Conservation (phyloP, 1,140 invertebrate genomes). For the Drosophila eugracilis region DNA sequence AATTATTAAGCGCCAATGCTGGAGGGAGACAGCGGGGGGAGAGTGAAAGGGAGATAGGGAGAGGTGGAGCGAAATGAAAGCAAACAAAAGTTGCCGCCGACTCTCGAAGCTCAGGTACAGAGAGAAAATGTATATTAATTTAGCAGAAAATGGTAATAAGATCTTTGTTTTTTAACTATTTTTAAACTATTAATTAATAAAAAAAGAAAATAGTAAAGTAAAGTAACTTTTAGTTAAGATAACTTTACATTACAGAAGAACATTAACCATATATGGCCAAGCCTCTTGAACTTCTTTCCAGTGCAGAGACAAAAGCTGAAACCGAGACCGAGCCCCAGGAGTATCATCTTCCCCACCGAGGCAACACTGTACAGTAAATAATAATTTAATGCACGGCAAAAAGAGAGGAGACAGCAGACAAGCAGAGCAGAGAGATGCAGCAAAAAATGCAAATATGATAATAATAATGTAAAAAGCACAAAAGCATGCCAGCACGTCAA, state of each 20-base stretch:
- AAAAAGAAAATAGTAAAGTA: too few species aligned
- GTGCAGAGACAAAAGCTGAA: constrained; percentile 8
- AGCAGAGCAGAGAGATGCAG: constrained; percentile 7
- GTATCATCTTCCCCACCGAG: constrained; percentile 33
- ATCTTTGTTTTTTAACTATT: too few species aligned
- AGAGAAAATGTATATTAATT: not conserved
- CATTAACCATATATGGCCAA: too few species aligned
- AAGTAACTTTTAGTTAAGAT: too few species aligned
- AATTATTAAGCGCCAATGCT: constrained; percentile 69
- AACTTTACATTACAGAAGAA: too few species aligned
- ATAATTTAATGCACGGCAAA: constrained; percentile 15
- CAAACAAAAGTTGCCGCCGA: constrained; percentile 34
- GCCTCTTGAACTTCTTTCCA: not conserved
- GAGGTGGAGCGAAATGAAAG: constrained; percentile 45
- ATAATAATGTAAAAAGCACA: constrained; percentile 73
- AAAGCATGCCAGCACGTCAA: constrained; percentile 74
- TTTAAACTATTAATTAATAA: too few species aligned
- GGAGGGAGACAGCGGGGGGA: not conserved
- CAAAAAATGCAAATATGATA: constrained; percentile 79
- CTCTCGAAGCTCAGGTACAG: not conserved
- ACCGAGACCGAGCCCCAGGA: constrained; percentile 15
- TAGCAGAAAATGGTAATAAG: too few species aligned
- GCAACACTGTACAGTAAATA: constrained; percentile 45
- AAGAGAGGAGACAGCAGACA: constrained; percentile 15
- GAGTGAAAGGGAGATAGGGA: constrained; percentile 18